phyloP scores from a whole-genome alignment of 2,888 invertebrate species.

The Griposia aprilina region DNA sequence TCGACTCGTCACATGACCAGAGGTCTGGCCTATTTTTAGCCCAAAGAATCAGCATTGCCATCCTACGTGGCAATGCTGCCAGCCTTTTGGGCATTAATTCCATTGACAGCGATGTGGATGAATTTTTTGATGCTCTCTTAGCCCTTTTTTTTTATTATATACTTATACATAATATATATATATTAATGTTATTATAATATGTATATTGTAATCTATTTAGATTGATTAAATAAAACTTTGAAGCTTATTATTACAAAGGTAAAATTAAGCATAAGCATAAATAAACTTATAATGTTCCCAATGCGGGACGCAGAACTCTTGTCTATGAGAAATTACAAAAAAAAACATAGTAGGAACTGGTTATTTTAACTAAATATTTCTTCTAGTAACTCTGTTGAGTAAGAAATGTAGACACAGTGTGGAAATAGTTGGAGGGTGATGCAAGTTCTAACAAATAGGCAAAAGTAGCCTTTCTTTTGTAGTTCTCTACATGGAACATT shows the following conservation, averaged over 20 bases:
- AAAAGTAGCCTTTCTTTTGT: background rate
- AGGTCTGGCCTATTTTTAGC: too few species aligned
- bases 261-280: background rate
- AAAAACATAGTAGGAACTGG: background rate
- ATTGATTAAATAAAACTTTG: too few species aligned
- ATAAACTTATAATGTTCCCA: background rate
- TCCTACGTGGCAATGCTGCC: too few species aligned
- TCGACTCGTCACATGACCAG: too few species aligned
- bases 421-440: background rate
- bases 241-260: background rate
- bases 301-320: background rate
- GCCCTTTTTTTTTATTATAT: too few species aligned
- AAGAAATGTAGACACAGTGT: constrained; percentile 2
- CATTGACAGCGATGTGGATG: too few species aligned
- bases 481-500: background rate
- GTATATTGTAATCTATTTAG: too few species aligned
- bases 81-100: too few species aligned
- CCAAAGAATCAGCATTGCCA: too few species aligned
- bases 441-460: background rate
- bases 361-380: background rate
- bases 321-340: background rate
- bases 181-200: too few species aligned
- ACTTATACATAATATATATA: too few species aligned
- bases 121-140: too few species aligned
- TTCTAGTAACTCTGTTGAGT: background rate